Base-by-base conservation (phyloP, 2,113 vertebrate species). In the Chaetodon auriga region DNA sequence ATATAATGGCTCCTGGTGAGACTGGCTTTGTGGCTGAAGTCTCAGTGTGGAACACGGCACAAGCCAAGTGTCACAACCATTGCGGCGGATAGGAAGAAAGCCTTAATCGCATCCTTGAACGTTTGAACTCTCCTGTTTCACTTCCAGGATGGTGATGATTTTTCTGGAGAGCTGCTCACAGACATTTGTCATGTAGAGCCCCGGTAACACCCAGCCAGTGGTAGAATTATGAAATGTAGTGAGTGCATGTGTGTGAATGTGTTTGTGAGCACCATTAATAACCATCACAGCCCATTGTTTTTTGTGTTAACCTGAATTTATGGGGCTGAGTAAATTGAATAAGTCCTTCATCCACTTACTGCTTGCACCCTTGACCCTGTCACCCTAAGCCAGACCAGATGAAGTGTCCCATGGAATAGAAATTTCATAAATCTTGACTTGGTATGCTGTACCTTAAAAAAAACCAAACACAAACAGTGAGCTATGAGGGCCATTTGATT, bases 361-460 rank as follows among this genome's bases (percentile, higher is more conserved):
- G 21, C 74, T 8, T 7, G 53, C 62, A 75, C 90, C 85, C 64
- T 65, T 89, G 81, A 90, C 87, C 90, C 63, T 45, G 60, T 62
- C 72, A 49, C 58, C 80, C 69, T 66, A 79, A 76, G 87, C 79
- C 80, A 75, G 85, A 80, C 88, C 75, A 81, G 83, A 94, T 92
- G 81, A 92, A 90, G 83, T 90, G 93, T 90, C 92, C 75, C 43
- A 48, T 46, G 75, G 77, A 92, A 90, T 90, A 92, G 57, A 90
- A 89, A 92, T 90, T 63, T 90, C 87, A 94, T 94, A 94, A 91
- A 93, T 95, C 93, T 57, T 60, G 78, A 78, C 69, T 73, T 19
- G n/a, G 25, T 51, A n/a, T 82, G 71, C 62, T 74, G 66, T 78
- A 86, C 86, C 63, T 88, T 77, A 83, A 81, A 68, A 81, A 77